Percentiles rank a stretch among this genome's conserved stretches.
Conservation (phyloP, 2,113 vertebrate genomes). For the Odocoileus virginianus region DNA sequence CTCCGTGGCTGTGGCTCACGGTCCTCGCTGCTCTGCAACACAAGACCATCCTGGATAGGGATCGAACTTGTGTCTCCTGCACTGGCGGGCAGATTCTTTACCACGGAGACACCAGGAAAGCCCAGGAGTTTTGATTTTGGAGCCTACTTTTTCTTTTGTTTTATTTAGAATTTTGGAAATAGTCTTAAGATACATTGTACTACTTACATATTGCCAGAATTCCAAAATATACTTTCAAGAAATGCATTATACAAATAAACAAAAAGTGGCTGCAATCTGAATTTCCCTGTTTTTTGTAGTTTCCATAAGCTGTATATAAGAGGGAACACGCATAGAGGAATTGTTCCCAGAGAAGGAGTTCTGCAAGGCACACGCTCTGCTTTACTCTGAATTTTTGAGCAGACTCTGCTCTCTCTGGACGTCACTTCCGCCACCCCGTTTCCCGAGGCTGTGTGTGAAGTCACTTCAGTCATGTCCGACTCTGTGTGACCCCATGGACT, state of each 20-base stretch:
- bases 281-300: not conserved
- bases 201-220: not conserved
- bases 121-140: not conserved
- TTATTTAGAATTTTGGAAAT: not conserved
- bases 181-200: not conserved
- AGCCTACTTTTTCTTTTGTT: not conserved
- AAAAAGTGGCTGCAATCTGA: not conserved
- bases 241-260: not conserved
- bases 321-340: not conserved
- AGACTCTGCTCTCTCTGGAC: not conserved
- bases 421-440: not conserved
- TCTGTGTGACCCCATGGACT: too few relatives aligned
- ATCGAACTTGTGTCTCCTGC: fast-evolving
- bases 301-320: not conserved
- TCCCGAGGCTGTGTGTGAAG: too few relatives aligned
- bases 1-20: too few relatives aligned
- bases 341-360: not conserved
- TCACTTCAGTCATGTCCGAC: fast-evolving
- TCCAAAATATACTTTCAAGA: not conserved
- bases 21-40: too few relatives aligned
- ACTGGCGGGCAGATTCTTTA: too few relatives aligned
- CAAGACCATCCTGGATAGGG: fast-evolving
- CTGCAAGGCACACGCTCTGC: not conserved
- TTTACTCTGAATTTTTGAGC: not conserved
- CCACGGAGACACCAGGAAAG: too few relatives aligned